Evolutionary conservation across 1,140 invertebrate species (phyloP), one percentile per base, ranked within the genome.

Genomic region (Homarus americanus): DNA sequence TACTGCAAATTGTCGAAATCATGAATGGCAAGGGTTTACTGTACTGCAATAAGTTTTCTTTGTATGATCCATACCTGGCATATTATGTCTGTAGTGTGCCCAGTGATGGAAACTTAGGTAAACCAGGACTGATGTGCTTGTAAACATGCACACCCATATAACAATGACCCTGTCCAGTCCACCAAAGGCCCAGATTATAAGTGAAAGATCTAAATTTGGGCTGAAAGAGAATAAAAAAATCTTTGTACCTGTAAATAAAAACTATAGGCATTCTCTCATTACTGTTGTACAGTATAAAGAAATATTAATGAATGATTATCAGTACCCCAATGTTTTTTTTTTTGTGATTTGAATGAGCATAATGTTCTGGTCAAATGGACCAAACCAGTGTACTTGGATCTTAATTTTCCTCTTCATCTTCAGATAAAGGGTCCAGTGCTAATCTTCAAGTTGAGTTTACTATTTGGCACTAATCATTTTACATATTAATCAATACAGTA

Each of bases 71-170:
- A 44, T 87, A 93, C 93, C 84, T 91, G 92, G 92, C 38, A 88
- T 84, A 53, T 75, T 69, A 53, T 92, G 38, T 94, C 93, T 93
- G 40, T 94, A 91, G 36, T 93, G 89, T 0, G 95, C 94, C 96
- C 96, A 96, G 79, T 94, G 93, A 63, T 94, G 94, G 93, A 96
- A 96, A n/a, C 91, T 93, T 32, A 94, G 93, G 93, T 96, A 96
- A 28, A 95, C 93, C n/a, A 94, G 34, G 53, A 96, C 84, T 2
- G 94, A 93, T 0, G 95, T 95, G 17, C 94, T 94, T 0, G 94
- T 34, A 75, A 95, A 94, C 95, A 96, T 95, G 20, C 93, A 83
- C 2, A 95, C 86, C 96, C 96, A 97, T 73, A 95, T 94, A 10
- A 94, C 92, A 58, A 96, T 92, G 5, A 95, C 95, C 40, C 93